A percentile compares a stretch with the other conserved stretches of the same genome.
Conservation (phyloP, 2,113 vertebrate genomes). For the Ictidomys tridecemlineatus region DNA sequence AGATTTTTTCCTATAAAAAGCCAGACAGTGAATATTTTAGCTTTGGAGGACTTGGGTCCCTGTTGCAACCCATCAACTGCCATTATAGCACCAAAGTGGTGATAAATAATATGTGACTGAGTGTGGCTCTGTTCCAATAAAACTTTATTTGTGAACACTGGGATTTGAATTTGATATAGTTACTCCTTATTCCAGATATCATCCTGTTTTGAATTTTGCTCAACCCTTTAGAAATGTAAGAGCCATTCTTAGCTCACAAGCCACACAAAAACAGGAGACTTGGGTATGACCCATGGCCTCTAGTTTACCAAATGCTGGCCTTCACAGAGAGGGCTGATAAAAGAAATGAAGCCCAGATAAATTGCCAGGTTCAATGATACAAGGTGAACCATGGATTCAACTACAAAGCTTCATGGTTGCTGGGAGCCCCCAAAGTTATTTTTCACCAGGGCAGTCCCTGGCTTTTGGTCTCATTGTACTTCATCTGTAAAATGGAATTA, state of each 20-base stretch:
- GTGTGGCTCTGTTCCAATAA: not conserved
- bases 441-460: not conserved
- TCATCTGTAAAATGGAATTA: not conserved
- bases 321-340: not conserved
- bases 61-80: not conserved
- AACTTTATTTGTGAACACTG: not conserved
- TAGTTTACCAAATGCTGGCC: not conserved
- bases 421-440: not conserved
- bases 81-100: not conserved
- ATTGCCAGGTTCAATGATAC: not conserved
- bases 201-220: not conserved
- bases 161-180: not conserved
- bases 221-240: not conserved
- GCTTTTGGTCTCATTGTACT: not conserved
- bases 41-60: not conserved
- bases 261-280: not conserved
- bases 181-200: not conserved
- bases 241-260: not conserved
- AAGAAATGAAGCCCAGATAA: not conserved
- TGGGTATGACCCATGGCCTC: fast-evolving
- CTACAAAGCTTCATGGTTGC: not conserved
- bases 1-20: constrained; percentile 18
- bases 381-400: not conserved
- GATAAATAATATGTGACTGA: not conserved
- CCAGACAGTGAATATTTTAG: not conserved